Conservation (phyloP, 2,888 invertebrate genomes). For the Hirtodrosophila confusa region DNA sequence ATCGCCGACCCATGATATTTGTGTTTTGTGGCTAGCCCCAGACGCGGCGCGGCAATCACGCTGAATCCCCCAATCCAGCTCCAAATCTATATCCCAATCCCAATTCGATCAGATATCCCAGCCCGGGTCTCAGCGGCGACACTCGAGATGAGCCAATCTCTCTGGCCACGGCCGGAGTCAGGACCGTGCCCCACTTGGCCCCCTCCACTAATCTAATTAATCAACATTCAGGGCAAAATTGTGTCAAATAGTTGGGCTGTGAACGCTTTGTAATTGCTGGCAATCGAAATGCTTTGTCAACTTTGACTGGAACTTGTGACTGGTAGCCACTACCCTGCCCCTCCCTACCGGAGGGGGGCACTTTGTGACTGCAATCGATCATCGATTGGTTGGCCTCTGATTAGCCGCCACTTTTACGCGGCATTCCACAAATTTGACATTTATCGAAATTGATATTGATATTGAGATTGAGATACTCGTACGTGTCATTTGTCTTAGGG, state of each 20-base stretch:
- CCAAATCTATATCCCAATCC: constrained; percentile 14
- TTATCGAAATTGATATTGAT: constrained; percentile 17
- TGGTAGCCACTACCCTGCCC: too few relatives aligned
- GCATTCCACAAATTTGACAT: constrained; percentile 71
- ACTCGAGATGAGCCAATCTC: constrained; percentile 69
- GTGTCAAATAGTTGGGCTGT: constrained; percentile 56
- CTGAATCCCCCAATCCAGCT: constrained; percentile 15
- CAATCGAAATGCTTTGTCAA: constrained; percentile 44
- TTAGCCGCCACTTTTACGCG: constrained; percentile 68
- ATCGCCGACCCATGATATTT: constrained; percentile 71
- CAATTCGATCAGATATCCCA: constrained; percentile 19
- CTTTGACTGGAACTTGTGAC: constrained; percentile 19
- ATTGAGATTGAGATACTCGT: constrained; percentile 39
- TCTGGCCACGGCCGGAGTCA: neutral
- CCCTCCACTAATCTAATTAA: constrained; percentile 68
- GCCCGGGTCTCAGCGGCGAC: constrained; percentile 15
- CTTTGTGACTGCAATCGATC: constrained; percentile 64
- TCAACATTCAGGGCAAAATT: constrained; percentile 66
- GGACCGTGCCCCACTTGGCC: neutral
- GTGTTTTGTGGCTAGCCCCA: constrained; percentile 20
- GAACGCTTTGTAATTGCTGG: constrained; percentile 23
- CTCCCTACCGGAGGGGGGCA: too few relatives aligned
- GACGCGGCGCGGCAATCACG: constrained; percentile 39
- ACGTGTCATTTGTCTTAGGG: constrained; percentile 47
- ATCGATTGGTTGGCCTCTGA: constrained; percentile 52